Base-by-base conservation (phyloP, 2,888 invertebrate species). In the Craniophora ligustri region DNA sequence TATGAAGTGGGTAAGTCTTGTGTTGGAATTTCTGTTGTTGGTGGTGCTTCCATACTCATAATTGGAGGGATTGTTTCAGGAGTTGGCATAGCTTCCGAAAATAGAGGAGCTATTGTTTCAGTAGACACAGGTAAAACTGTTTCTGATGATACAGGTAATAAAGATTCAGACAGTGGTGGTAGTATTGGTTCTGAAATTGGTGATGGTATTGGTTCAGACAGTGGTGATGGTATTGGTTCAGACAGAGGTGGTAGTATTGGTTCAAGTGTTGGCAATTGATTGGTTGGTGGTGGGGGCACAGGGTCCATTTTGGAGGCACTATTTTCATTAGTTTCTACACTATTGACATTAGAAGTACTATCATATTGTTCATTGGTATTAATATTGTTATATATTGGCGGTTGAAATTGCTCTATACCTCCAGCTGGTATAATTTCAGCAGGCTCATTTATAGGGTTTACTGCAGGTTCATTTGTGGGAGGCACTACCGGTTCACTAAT, bases 41-140 rank as follows among this genome's bases (percentile, higher is more conserved):
- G 44, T 36, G 47, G 65, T 30, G 48, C 61, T 47, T 57, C 45
- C 31, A 51, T 46, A 8, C 34, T 58, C 28, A 58, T 28, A 7
- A 49, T 30, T 4, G 61, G 59, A 31, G 69, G 49, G 3, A 62
- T 46, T 42, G 58, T 62, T 50, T 66, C 54, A 16, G 53, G 34
- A 11, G 61, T 54, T 38, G 51, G 54, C 14, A 55, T 47, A 26
- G 60, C 44, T 55, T 49, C 39, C 28, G 64, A 64, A 41, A 65
- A 74, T 14, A 72, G 35, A 4, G 76, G 69, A 21, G 67, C 69
- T 48, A 74, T 62, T 8, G 69, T 78, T 40, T 75, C 67, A 28
- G 62, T 58, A n/a, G 69, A 72, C 6, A 61, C 40, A 32, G 56
- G 50, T n/a, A 35, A 3, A 42, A 42, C 14, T 34, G 38, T 26